Percentiles rank a stretch among this genome's conserved stretches.
These are phyloP conservation scores for Furcifer pardalis DNA, from an alignment of 2,797 vertebrate genomes.

Conservation along the genomic window DNA sequence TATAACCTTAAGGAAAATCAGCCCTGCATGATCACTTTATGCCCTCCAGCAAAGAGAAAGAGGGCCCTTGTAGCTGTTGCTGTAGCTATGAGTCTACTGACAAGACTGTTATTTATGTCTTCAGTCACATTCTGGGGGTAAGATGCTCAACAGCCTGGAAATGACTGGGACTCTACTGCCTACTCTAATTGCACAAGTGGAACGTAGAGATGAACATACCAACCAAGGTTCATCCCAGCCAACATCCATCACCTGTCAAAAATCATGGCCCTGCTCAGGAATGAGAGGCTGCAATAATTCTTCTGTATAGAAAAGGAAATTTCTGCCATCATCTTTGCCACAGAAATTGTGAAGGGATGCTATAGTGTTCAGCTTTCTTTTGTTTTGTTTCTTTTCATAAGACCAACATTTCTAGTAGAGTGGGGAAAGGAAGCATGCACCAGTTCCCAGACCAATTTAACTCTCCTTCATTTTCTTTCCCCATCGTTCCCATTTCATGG, in stretches of 20 bases:
- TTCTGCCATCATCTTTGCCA: not conserved
- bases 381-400: not conserved
- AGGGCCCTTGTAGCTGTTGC: conserved; percentile 15
- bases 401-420: not conserved
- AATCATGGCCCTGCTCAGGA: not conserved
- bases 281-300: not conserved
- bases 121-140: not conserved
- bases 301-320: not conserved
- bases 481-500: not conserved
- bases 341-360: not conserved
- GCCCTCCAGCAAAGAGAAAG: conserved; percentile 35
- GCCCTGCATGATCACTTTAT: conserved; percentile 37
- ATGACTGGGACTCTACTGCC: not conserved
- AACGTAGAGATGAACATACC: not conserved
- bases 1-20: conserved; percentile 40
- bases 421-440: not conserved
- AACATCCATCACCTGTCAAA: not conserved
- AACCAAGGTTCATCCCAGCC: conserved; percentile 3
- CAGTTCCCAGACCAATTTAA: not conserved
- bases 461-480: not conserved
- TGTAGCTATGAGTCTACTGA: conserved; percentile 12
- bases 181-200: not conserved
- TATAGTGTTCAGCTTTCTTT: not conserved
- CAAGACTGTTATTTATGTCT: conserved; percentile 22
- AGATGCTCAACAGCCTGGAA: conserved; percentile 10